A percentile compares a stretch with the other conserved stretches of the same genome.
These are phyloP conservation scores for Campylomormyrus tamandua DNA, from an alignment of 2,113 vertebrate species.

Conservation along the genomic window DNA sequence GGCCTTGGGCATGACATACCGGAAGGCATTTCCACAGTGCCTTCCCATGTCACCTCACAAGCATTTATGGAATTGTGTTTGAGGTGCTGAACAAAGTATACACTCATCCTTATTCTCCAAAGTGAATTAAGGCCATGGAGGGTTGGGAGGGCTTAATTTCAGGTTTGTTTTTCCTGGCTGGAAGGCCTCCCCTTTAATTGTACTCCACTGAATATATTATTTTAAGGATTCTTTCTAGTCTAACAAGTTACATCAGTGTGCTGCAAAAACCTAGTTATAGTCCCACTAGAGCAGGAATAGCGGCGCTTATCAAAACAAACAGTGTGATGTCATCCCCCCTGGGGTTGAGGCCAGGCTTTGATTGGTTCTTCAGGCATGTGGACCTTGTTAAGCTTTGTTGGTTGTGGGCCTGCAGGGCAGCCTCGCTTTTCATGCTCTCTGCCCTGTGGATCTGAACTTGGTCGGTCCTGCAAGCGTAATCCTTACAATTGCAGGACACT, in stretches of 20 bases:
- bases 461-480: not conserved
- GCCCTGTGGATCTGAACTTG: not conserved
- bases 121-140: not conserved
- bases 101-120: slow-evolving; percentile 14
- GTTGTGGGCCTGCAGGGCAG: not conserved
- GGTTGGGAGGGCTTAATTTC: not conserved
- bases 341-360: not conserved
- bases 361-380: not conserved
- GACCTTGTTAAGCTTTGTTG: not conserved
- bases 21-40: not conserved
- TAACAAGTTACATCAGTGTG: not conserved
- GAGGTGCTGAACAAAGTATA: not conserved
- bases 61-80: not conserved
- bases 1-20: not conserved
- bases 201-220: not conserved
- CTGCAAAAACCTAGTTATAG: not conserved
- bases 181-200: slow-evolving; percentile 1
- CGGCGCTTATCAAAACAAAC: not conserved
- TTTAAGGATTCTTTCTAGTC: not conserved
- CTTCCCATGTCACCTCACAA: not conserved
- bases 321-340: not conserved
- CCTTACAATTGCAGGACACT: not conserved
- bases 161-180: not conserved
- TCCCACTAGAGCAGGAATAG: not conserved
- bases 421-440: not conserved